Base-by-base conservation (phyloP, 1,140 invertebrate species). In the Trichogramma pretiosum region DNA sequence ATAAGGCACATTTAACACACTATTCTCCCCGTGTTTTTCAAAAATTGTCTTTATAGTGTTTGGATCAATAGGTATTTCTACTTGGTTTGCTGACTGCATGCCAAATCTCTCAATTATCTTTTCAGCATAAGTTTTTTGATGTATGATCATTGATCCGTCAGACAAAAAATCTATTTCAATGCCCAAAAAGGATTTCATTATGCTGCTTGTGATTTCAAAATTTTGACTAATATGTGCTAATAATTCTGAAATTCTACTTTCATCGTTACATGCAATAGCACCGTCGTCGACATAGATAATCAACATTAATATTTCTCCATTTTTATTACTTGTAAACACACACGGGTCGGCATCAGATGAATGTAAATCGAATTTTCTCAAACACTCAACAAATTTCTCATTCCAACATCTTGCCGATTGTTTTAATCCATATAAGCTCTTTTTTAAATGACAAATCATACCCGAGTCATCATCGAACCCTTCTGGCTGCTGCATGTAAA, bases 361-460 rank as follows among this genome's bases (percentile, higher is more conserved):
- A 42, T 57, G 48, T 8, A 61, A 37, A 41, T 56, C 40, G 14
- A 45, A 43, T 34, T 19, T 26, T 11, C 43, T 30, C 36, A 49
- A 28, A 9, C 17, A 46, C 17, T 22, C 53, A 35, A n/a, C 50
- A 34, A 28, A 54, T 42, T 17, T 55, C n/a, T n/a, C n/a, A n/a
- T 67, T 67, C 62, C 63, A 67, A 43, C 64, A 65, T 17, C 62
- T 39, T 3, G 61, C 56, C 32, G 70, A 53, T 48, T 72, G 66
- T 44, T 69, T 68, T n/a, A 72, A 46, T 1, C 68, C 67, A 54
- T 70, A 69, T 3, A 72, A 18, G 14, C 57, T 59, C 52, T 64
- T 69, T 19, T 38, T 55, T 52, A 72, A 50, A 43, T 59, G 59
- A 58, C 67, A 72, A 49, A 57, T 54, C 32, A 26, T 49, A n/a